Evolutionary conservation across 2,113 vertebrate genomes (phyloP), one percentile per base, ranked within the genome.

Genomic region (Cyrtonyx montezumae): DNA sequence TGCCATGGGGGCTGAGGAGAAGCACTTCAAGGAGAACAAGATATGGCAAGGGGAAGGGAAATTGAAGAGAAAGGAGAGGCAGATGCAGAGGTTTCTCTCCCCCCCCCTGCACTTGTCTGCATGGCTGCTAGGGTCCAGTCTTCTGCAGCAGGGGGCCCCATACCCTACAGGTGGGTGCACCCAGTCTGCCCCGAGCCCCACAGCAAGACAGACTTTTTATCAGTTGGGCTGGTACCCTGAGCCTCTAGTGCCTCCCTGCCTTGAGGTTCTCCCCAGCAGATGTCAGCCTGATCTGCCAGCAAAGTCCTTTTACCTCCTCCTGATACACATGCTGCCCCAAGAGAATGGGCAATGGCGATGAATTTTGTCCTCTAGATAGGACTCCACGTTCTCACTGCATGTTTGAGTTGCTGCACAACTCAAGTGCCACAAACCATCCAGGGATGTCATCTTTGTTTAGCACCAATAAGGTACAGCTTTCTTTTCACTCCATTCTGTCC

Each of bases 101-200:
- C 13, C 7, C n/a, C 59, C 28, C 42, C 25, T 40, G 11, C 8
- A 4, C 15, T 21, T 62, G 28, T 18, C 45, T 8, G 6, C 48
- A 36, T 10, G 28, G 40, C 19, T 0, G 0, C 9, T 8, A 8
- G 19, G 37, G 22, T 5, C 19, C 30, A 21, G 19, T 20, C 13
- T 76, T 76, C 53, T 51, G 80, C 32, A 46, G 28, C 1, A 1
- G 6, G 7, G 0, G 1, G 10, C 9, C 58, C 37, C 0, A 0
- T 34, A 10, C 6, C 16, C 4, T 2, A 2, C n/a, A 55, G 2
- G 4, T 15, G 26, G 16, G 16, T 79, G 10, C 21, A 15, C 11
- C 13, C 20, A 3, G 22, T 37, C 40, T 67, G 15, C 3, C 34
- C 11, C 0, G 0, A 30, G 21, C 46, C 56, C 77, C 75, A 40